Base-by-base conservation (phyloP, 1,140 invertebrate genomes). In the Drosophila littoralis region DNA sequence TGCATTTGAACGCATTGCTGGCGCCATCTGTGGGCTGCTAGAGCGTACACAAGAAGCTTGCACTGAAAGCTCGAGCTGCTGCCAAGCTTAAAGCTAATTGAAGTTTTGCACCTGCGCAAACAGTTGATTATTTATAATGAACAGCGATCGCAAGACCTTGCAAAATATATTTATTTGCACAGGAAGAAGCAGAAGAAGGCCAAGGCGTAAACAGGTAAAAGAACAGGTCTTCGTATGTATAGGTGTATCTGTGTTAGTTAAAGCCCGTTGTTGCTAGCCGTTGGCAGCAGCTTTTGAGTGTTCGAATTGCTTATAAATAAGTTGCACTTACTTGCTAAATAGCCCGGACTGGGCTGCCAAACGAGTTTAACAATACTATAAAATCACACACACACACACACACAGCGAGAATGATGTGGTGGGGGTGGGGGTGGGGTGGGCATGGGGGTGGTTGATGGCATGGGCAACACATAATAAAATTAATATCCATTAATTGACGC, bases 241-340 rank as follows among this genome's bases (percentile, higher is more conserved):
- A 48, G 57, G 7, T 38, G 32, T 46, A 17, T 36, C n/a, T 61
- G 43, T 60, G 12, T 35, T 28, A 32, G 40, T 10, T 6, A 35
- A 6, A 48, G 32, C 7, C n/a, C 32, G 42, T 38, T 43, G 32
- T 45, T 68, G 48, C 33, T 33, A 68, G 35, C 46, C 38, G 57
- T 42, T 12, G 12, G 28, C 36, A 15, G 46, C 9, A 10, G 60
- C 28, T 65, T 71, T 38, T n/a, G 42, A 45, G 32, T 36, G 38
- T 43, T 55, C n/a, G 52, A 28, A 33, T 55, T 48, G 68, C 68
- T 60, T 72, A 50, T 77, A 61, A 69, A 85, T 70, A 82, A 81
- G 65, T 85, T 85, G 82, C 81, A 85, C 82, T 85, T 86, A 66
- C 67, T 81, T 72, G 82, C 75, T 88, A 88, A 85, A 79, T 76